Base-by-base conservation (phyloP, 2,888 invertebrate species). In the Anarsia innoxiella region DNA sequence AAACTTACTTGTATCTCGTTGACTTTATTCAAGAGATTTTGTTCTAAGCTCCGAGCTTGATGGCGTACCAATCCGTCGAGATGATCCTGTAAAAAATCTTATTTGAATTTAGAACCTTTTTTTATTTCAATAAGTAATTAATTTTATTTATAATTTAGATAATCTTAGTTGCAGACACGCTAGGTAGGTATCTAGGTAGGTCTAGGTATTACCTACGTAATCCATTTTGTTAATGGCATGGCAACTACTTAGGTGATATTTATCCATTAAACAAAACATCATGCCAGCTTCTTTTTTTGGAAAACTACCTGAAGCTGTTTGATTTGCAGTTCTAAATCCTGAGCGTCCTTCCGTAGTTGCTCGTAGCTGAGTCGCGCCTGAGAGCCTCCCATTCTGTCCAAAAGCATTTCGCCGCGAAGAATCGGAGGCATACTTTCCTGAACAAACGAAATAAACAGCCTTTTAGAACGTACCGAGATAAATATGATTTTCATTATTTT, bases 21-120 rank as follows among this genome's bases (percentile, higher is more conserved):
- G 54, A 94, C 96, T 87, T 97, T 97, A 73, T 93, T 95, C 82
- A 91, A 95, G 41, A 95, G 86, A 62, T 91, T 91, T 47, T 91
- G 91, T 70, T 96, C 96, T 48, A 93, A 85, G 44, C 89, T 89
- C 37, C 91, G 85, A 49, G 85, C 85, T 65, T 97, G 97, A 65
- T 95, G 90, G 52, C 96, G 90, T 46, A 90, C 87, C 48, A 97
- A 85, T 0, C 93, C 88, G 59, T 96, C 95, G 51, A 96, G 87
- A 34, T 93, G 88, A 51, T 97, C 97, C 86, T 95, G 90, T 45
- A 69, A 66, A n/a, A n/a, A n/a, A n/a, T n/a, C n/a, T n/a, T n/a
- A n/a, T n/a, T n/a, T n/a, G n/a, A n/a, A n/a, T n/a, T n/a, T n/a
- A n/a, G n/a, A n/a, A n/a, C n/a, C n/a, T n/a, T n/a, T n/a, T n/a